Evolutionary conservation across 2,113 vertebrate species (phyloP).

Genomic region (Indicator maculatus): DNA sequence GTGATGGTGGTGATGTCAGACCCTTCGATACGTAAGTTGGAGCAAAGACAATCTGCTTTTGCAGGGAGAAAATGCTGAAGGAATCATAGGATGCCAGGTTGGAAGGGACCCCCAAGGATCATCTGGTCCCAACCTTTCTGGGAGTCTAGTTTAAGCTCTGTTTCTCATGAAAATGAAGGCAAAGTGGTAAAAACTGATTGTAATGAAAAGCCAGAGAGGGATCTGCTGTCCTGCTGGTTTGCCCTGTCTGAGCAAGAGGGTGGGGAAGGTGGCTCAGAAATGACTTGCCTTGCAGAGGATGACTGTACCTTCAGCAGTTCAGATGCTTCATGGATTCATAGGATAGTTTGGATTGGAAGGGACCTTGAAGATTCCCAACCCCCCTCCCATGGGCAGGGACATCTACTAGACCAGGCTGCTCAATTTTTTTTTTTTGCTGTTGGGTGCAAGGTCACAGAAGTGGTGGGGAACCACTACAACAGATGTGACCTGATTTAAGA

Average conservation of each 20-base stretch:
- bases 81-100: too few species aligned
- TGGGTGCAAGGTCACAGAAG: background rate
- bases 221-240: background rate
- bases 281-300: background rate
- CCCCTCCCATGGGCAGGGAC: too few species aligned
- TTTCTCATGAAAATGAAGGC: background rate
- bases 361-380: too few species aligned
- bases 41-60: background rate
- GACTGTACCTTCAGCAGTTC: background rate
- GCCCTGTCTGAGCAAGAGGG: background rate
- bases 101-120: too few species aligned
- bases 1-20: slow-evolving; percentile 99
- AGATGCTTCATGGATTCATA: background rate
- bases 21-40: slow-evolving; percentile 95
- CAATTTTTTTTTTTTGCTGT: background rate
- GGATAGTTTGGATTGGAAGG: too few species aligned
- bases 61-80: background rate
- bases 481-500: background rate
- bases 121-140: background rate
- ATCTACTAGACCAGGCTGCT: too few species aligned
- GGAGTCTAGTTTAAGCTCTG: background rate
- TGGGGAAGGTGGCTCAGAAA: background rate
- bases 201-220: background rate
- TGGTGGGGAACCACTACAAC: background rate
- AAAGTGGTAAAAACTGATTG: background rate